Evolutionary conservation across 2,888 invertebrate species (phyloP).

Genomic region (Leucania comma): DNA sequence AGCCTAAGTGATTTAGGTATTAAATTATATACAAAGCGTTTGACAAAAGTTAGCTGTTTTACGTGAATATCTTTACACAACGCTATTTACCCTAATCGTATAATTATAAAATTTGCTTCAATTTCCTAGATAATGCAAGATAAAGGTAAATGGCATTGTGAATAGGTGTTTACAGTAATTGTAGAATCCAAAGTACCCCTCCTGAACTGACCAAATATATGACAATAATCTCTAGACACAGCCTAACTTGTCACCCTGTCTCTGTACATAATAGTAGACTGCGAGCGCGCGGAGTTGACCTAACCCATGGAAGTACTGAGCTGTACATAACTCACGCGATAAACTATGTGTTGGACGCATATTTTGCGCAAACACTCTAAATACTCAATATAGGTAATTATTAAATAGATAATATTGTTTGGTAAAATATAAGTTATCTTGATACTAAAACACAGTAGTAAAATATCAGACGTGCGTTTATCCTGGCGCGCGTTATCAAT

Average conservation of each 20-base stretch:
- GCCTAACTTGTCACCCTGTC: conserved; percentile 81
- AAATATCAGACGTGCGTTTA: conserved; percentile 27
- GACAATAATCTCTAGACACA: conserved; percentile 89
- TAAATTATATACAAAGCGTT: conserved; percentile 74
- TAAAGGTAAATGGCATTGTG: conserved; percentile 67
- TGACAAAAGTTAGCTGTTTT: conserved; percentile 74
- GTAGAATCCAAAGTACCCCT: conserved; percentile 75
- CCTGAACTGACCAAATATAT: conserved; percentile 87
- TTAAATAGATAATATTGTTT: conserved; percentile 50
- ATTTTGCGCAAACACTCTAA: conserved; percentile 40
- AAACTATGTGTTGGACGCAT: conserved; percentile 21
- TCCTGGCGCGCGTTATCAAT: conserved; percentile 43
- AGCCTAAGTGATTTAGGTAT: conserved; percentile 74
- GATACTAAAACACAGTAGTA: conserved; percentile 48
- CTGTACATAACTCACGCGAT: conserved; percentile 43
- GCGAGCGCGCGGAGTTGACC: conserved; percentile 66
- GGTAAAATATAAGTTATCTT: conserved; percentile 51
- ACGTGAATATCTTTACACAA: conserved; percentile 64
- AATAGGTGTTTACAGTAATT: conserved; percentile 58
- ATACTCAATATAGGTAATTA: conserved; percentile 54
- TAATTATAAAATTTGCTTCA: conserved; percentile 67
- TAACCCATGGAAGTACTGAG: conserved; percentile 47
- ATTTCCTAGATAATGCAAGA: conserved; percentile 71
- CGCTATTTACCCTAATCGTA: conserved; percentile 66
- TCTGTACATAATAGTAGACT: conserved; percentile 73